Percentiles rank a stretch among this genome's conserved stretches.
Conservation (phyloP, 2,113 vertebrate genomes). For the Sorex fumeus region DNA sequence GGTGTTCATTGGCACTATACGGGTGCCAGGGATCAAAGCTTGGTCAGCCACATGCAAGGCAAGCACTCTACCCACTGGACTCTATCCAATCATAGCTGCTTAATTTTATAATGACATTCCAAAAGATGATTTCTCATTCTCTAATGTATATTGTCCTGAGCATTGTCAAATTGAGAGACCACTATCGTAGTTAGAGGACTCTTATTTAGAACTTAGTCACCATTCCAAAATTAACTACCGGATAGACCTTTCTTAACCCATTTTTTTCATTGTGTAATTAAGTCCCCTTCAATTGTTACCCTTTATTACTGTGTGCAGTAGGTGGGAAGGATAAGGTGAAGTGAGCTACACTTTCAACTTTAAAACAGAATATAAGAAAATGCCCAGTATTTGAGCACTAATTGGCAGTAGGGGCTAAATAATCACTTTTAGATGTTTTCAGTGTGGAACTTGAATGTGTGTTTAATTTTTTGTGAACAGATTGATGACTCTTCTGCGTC, state of each 20-base stretch:
- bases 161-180: constrained; percentile 53
- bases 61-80: not conserved
- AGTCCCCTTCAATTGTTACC: constrained; percentile 2
- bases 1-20: too few relatives aligned
- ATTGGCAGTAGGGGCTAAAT: constrained; percentile 87
- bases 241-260: constrained; percentile 15
- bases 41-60: too few relatives aligned
- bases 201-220: not conserved
- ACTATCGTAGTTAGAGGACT: not conserved
- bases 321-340: constrained; percentile 31
- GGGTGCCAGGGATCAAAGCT: too few relatives aligned
- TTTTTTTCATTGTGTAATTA: constrained; percentile 42
- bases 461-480: constrained; percentile 97
- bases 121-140: constrained; percentile 29
- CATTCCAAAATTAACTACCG: constrained; percentile 8
- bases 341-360: constrained; percentile 67
- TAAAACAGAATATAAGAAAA: constrained; percentile 70
- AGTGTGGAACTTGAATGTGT: constrained; percentile 94
- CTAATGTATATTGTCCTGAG: constrained; percentile 44
- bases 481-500: constrained; percentile 95
- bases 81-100: too few relatives aligned
- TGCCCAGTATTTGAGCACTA: constrained; percentile 80
- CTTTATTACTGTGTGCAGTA: constrained; percentile 38
- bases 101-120: constrained; percentile 8
- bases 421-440: constrained; percentile 86